phyloP scores from a whole-genome alignment of 2,797 vertebrate genomes.

The Cercopithecus mitis region DNA sequence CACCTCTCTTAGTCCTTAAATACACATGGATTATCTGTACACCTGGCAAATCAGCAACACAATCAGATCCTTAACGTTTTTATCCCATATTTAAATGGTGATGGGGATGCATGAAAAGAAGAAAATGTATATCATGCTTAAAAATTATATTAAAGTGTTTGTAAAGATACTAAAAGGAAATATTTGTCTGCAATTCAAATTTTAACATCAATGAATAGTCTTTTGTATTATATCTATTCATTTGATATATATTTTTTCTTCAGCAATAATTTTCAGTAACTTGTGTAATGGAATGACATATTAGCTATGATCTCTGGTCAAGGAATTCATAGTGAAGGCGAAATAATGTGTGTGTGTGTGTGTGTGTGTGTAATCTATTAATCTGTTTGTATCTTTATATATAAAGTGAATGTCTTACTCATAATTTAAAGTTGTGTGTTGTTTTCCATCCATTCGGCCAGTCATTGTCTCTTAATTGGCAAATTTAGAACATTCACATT shows the following conservation, averaged over 20 bases:
- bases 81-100: not conserved
- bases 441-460: not conserved
- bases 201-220: not conserved
- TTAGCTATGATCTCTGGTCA: not conserved
- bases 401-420: not conserved
- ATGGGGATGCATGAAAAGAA: not conserved
- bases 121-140: not conserved
- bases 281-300: not conserved
- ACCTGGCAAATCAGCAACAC: not conserved
- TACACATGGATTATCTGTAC: not conserved
- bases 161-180: not conserved
- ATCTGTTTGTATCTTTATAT: not conserved
- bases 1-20: constrained; percentile 44
- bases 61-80: not conserved
- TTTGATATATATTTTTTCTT: not conserved
- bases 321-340: not conserved
- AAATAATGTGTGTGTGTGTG: not conserved
- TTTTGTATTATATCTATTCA: not conserved
- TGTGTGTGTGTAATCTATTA: not conserved
- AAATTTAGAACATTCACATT: not conserved
- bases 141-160: not conserved
- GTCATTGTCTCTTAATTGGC: not conserved
- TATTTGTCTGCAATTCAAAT: not conserved
- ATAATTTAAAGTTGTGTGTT: not conserved
- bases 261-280: not conserved